These are phyloP conservation scores for Pterocles gutturalis DNA, from an alignment of 2,113 vertebrate genomes.

Conservation along the genomic window DNA sequence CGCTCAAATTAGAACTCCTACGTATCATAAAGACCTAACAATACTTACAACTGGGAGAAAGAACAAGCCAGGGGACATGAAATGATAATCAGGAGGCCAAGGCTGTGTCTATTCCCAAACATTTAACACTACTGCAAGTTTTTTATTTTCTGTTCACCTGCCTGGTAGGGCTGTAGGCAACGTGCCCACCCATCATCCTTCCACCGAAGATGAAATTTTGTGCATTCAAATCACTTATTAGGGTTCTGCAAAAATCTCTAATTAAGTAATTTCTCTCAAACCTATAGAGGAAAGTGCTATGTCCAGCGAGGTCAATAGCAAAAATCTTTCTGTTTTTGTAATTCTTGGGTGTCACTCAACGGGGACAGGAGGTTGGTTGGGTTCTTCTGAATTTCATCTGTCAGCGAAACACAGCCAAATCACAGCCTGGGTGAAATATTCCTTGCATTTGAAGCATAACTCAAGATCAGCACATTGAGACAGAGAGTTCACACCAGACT, in stretches of 20 bases:
- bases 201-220: background rate
- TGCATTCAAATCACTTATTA: background rate
- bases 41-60: background rate
- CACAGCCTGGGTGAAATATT: background rate
- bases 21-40: background rate
- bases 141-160: background rate
- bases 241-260: background rate
- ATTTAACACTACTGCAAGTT: background rate
- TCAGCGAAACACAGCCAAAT: background rate
- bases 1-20: background rate
- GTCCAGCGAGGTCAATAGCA: background rate
- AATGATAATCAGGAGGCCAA: background rate
- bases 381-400: background rate
- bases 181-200: accelerated
- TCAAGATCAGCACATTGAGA: background rate
- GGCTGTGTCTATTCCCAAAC: background rate
- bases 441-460: background rate
- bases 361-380: background rate
- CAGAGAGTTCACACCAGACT: background rate
- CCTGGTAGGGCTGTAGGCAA: background rate
- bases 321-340: background rate
- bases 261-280: background rate
- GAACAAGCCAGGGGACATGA: background rate
- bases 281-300: background rate
- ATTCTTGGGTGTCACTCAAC: background rate